Evolutionary conservation across 1,140 invertebrate species (phyloP).

Genomic region (Carposina sasakii): DNA sequence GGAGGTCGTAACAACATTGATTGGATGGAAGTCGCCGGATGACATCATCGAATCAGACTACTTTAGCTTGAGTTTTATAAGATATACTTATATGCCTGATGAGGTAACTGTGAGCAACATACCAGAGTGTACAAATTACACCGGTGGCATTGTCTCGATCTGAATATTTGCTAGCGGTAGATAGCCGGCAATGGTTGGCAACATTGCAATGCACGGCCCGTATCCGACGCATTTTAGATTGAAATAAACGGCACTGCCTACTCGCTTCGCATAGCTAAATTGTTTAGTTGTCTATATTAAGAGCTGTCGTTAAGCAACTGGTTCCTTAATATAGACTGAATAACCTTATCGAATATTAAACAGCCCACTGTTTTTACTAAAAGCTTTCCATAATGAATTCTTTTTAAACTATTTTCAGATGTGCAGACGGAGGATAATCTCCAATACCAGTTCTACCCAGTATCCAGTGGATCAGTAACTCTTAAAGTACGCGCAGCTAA

Average conservation of each 20-base stretch:
- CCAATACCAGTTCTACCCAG: constrained; percentile 85
- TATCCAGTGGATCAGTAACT: constrained; percentile 76
- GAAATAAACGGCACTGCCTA: not conserved
- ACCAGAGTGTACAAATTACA: no score
- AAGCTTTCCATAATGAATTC: not conserved
- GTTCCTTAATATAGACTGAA: constrained; percentile 23
- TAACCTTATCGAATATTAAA: constrained; percentile 19
- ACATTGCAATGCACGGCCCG: no score
- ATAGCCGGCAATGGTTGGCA: no score
- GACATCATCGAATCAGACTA: constrained; percentile 5
- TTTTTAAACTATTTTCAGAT: constrained; percentile 73
- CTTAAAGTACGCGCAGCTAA: constrained; percentile 84
- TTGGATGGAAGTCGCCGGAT: constrained; percentile 30
- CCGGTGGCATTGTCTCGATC: no score
- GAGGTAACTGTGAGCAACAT: no score
- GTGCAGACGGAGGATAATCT: constrained; percentile 84
- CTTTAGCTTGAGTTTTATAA: no score
- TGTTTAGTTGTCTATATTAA: constrained; percentile 52
- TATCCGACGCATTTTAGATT: no score
- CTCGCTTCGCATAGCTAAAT: constrained; percentile 35
- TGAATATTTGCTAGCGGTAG: no score
- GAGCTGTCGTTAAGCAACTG: constrained; percentile 32
- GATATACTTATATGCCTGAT: no score
- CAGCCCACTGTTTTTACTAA: not conserved
- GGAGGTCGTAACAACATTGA: constrained; percentile 23